Conservation (phyloP, 2,888 invertebrate species). For the Pediacus dermestoides region DNA sequence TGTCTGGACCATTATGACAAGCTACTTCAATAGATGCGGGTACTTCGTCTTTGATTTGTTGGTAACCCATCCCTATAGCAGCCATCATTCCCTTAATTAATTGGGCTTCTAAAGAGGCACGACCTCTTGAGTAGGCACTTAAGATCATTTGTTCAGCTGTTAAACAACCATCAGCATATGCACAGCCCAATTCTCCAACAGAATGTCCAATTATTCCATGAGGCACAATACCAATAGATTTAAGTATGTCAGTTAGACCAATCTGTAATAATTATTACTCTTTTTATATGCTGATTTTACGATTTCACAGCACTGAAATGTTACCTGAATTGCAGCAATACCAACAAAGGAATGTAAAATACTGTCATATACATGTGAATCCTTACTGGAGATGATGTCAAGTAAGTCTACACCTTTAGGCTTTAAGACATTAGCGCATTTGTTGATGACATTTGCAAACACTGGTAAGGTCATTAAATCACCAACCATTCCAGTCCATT, state of each 20-base stretch:
- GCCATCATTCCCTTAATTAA: slow-evolving; percentile 83
- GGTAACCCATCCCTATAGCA: slow-evolving; percentile 59
- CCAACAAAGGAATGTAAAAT: slow-evolving; percentile 69
- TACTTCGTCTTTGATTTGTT: slow-evolving; percentile 60
- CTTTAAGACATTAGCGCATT: slow-evolving; percentile 56
- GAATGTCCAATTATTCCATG: slow-evolving; percentile 85
- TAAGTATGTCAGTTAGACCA: slow-evolving; percentile 57
- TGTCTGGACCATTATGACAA: slow-evolving; percentile 75
- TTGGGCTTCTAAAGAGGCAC: slow-evolving; percentile 67
- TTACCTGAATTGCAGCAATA: slow-evolving; percentile 64
- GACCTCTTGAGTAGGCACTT: slow-evolving; percentile 78
- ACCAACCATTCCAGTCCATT: slow-evolving; percentile 68
- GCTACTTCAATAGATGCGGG: slow-evolving; percentile 69
- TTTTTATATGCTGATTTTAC: neutral
- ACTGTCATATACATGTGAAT: slow-evolving; percentile 58
- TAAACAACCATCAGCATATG: slow-evolving; percentile 90
- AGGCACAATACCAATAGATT: slow-evolving; percentile 58
- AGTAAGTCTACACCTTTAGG: slow-evolving; percentile 62
- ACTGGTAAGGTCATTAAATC: slow-evolving; percentile 63
- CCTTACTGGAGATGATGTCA: slow-evolving; percentile 57
- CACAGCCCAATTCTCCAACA: slow-evolving; percentile 92
- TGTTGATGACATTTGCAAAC: slow-evolving; percentile 62
- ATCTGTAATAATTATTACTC: slow-evolving; percentile 31
- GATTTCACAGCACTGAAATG: too few species aligned
- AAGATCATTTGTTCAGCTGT: slow-evolving; percentile 83